These are phyloP conservation scores for Timema cristinae DNA, from an alignment of 2,888 invertebrate species.

Conservation along the genomic window DNA sequence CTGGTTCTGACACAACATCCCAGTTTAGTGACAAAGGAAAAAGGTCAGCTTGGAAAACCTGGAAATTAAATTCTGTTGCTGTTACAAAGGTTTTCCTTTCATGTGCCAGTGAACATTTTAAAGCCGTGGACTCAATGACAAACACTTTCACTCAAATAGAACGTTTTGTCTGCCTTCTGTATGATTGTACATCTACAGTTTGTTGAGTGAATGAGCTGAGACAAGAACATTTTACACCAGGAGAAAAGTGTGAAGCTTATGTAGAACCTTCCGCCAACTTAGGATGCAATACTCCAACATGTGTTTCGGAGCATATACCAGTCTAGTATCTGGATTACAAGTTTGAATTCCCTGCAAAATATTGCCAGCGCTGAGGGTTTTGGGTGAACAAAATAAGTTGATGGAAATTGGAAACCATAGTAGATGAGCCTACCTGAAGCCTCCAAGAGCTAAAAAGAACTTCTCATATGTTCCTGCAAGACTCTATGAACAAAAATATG, in stretches of 20 bases:
- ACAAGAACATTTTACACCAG: background rate
- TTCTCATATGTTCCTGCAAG: conserved; percentile 6
- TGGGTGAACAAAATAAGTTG: background rate
- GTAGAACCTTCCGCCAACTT: background rate
- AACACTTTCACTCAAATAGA: background rate
- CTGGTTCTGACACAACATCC: background rate
- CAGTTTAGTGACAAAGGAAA: background rate
- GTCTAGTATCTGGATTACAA: background rate
- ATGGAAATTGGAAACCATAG: conserved; percentile 1
- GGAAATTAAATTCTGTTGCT: background rate
- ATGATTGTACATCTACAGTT: background rate
- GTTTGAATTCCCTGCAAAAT: background rate
- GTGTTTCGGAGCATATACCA: background rate
- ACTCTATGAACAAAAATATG: background rate
- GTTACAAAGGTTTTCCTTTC: background rate
- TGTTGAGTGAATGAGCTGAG: background rate
- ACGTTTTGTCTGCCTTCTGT: conserved; percentile 4
- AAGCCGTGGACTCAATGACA: background rate
- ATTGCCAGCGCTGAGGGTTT: background rate
- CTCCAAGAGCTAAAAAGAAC: background rate
- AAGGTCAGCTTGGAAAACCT: background rate
- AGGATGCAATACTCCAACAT: background rate
- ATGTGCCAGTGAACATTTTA: background rate
- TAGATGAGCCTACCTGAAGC: background rate
- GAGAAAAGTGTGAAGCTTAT: background rate